Evolutionary conservation across 1,140 invertebrate species (phyloP), one percentile per base, ranked within the genome.

Genomic region (Lasioglossum albipes): DNA sequence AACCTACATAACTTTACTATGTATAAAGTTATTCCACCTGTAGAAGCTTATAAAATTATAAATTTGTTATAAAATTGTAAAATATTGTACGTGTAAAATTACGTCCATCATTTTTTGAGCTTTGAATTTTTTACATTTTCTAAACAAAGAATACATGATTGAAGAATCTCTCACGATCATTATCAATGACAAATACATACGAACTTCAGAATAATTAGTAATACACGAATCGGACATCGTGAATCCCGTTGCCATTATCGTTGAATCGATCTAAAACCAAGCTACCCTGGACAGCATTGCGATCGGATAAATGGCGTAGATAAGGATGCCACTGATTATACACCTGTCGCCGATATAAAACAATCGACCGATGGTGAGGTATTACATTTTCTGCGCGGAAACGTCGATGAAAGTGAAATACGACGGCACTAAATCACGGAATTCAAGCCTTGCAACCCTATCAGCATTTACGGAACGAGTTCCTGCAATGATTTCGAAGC

Each of bases 301-400:
- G 31, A 27, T 12, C 4, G 61, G 45, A 75, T 75, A 75, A 59
- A 75, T 59, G 64, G 49, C 20, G 27, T 31, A 27, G 74, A 75
- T 75, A 75, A 75, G n/a, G 31, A 13, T 16, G n/a, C 13, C 74
- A 7, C 20, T 75, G 64, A 75, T 75, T 75, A 75, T 27, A 75
- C 62, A n/a, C 49, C 41, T 10, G 49, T 67, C 74, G 10, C n/a
- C 12, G 36, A 49, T 36, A 49, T 64, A 74, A 64, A 67, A 54
- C n/a, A 67, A 67, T 75, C n/a, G 4, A 20, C 3, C 42, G 61
- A 9, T 18, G 45, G 7, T 18, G 10, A 27, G 66, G 42, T 76
- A 59, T 20, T n/a, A 20, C 12, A 41, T 10, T 42, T 27, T 54
- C 36, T 10, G 27, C 66, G 20, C 5, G 42, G 66, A 45, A 66